These are phyloP conservation scores for Indri indri DNA, from an alignment of 2,113 vertebrate species.

Conservation along the genomic window DNA sequence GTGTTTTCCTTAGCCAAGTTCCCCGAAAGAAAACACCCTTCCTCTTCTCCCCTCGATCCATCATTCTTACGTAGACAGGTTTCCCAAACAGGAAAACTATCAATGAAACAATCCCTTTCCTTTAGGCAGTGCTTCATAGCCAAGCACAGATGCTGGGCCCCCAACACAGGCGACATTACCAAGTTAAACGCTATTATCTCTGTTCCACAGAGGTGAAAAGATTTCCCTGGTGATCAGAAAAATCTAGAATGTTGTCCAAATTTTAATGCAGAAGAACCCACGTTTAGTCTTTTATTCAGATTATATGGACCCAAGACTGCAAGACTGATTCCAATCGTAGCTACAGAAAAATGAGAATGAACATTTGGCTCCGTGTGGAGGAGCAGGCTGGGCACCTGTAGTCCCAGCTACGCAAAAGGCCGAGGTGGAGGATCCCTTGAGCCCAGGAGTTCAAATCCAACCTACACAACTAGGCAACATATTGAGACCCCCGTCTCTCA, in stretches of 20 bases:
- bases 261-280: neutral
- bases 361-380: neutral
- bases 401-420: too few relatives aligned
- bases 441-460: too few relatives aligned
- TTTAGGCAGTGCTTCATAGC: neutral
- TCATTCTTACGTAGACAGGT: neutral
- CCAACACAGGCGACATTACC: too few relatives aligned
- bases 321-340: neutral
- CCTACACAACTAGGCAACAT: too few relatives aligned
- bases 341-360: neutral
- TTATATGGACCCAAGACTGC: neutral
- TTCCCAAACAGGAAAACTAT: neutral
- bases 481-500: too few relatives aligned
- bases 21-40: constrained; percentile 17
- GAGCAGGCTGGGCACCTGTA: neutral
- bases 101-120: neutral
- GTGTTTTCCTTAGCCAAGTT: neutral
- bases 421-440: too few relatives aligned
- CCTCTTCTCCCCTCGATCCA: neutral
- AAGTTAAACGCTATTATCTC: neutral
- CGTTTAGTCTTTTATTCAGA: neutral
- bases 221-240: neutral
- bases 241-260: neutral
- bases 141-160: neutral
- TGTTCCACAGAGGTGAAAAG: neutral